Evolutionary conservation across 2,113 vertebrate species (phyloP).

Genomic region (Alectura lathami): DNA sequence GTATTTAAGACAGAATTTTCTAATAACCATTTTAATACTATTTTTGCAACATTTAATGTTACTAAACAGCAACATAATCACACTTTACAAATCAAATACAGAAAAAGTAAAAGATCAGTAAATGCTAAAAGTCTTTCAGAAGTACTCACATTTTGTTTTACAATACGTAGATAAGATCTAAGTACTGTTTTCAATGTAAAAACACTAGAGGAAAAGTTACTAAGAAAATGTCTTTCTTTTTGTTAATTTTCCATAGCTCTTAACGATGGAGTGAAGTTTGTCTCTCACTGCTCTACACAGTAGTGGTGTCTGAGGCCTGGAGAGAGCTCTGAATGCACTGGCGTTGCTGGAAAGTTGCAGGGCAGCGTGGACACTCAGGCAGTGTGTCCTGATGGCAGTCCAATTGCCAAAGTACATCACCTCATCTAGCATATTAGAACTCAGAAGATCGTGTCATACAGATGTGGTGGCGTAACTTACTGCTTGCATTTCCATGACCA

Average conservation of each 20-base stretch:
- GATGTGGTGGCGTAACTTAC: neutral
- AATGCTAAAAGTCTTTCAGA: conserved; percentile 9
- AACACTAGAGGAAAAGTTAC: neutral
- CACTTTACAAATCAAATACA: neutral
- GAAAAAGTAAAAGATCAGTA: neutral
- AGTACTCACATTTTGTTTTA: neutral
- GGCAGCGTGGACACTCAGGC: neutral
- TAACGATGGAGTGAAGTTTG: neutral
- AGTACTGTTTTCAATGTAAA: conserved; percentile 8
- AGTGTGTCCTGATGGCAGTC: neutral
- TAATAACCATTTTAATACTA: neutral
- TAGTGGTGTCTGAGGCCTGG: neutral
- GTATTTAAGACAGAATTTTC: neutral
- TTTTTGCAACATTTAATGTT: neutral
- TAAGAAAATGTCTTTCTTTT: neutral
- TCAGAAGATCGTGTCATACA: neutral
- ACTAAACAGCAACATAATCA: neutral
- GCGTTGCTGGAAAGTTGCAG: neutral
- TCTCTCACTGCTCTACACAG: neutral
- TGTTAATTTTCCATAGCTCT: neutral
- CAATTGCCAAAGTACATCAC: neutral
- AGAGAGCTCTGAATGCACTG: neutral
- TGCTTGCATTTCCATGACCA: neutral
- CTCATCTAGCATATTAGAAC: neutral
- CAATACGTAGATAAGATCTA: neutral